Evolutionary conservation across 2,888 invertebrate genomes (phyloP).

Genomic region (Tipula vernalis): DNA sequence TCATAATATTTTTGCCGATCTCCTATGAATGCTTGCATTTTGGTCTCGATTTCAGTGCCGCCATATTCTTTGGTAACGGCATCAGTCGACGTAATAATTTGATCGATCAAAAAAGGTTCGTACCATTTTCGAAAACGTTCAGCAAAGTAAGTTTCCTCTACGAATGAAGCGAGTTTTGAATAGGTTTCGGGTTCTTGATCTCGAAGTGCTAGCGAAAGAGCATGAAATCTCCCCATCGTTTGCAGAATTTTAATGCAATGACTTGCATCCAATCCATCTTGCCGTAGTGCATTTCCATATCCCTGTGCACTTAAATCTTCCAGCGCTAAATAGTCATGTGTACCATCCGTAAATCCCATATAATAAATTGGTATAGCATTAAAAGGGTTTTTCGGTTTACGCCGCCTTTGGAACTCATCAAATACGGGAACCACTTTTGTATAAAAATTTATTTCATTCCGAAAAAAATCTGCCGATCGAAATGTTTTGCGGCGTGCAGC

Average conservation of each 20-base stretch:
- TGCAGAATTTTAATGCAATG: slow-evolving; percentile 40
- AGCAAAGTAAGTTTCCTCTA: slow-evolving; percentile 46
- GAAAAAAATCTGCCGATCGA: slow-evolving; percentile 52
- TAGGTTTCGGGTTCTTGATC: slow-evolving; percentile 42
- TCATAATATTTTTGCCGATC: slow-evolving; percentile 39
- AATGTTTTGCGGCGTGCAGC: slow-evolving; percentile 48
- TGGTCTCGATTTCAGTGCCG: slow-evolving; percentile 41
- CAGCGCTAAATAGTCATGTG: slow-evolving; percentile 42
- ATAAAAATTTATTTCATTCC: slow-evolving; percentile 58
- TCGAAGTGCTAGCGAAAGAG: slow-evolving; percentile 44
- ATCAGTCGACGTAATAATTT: slow-evolving; percentile 44
- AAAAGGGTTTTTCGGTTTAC: slow-evolving; percentile 36
- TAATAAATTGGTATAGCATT: slow-evolving; percentile 38
- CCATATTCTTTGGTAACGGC: slow-evolving; percentile 52
- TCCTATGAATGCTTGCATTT: slow-evolving; percentile 41
- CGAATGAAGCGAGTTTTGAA: slow-evolving; percentile 29
- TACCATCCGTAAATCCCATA: slow-evolving; percentile 38
- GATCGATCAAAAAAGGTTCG: slow-evolving; percentile 36
- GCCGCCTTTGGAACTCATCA: slow-evolving; percentile 26
- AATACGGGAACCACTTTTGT: slow-evolving; percentile 27
- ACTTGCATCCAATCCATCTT: slow-evolving; percentile 39
- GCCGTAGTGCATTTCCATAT: slow-evolving; percentile 37
- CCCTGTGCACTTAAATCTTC: slow-evolving; percentile 40
- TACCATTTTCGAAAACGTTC: slow-evolving; percentile 46
- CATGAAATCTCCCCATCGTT: slow-evolving; percentile 45